Conservation (phyloP, 2,113 vertebrate genomes). For the Gymnogyps californianus region DNA sequence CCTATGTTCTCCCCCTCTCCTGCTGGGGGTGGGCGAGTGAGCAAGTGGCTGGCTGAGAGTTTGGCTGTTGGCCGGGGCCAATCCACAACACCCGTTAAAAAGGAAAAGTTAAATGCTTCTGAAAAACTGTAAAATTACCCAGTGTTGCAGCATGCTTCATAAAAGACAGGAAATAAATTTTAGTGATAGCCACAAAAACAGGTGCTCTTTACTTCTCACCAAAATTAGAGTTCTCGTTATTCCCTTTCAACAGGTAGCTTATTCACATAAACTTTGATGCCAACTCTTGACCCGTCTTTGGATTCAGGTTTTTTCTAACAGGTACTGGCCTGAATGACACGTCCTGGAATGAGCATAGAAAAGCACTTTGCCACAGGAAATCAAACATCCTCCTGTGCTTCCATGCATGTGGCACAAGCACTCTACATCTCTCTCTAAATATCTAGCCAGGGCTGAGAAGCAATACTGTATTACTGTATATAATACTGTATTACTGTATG, state of each 20-base stretch:
- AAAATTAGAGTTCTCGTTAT: background rate
- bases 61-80: background rate
- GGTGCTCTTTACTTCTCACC: background rate
- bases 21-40: background rate
- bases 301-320: background rate
- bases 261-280: background rate
- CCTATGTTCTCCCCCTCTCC: background rate
- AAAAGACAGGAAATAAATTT: background rate
- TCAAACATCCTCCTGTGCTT: background rate
- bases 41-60: background rate
- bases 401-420: background rate
- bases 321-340: background rate
- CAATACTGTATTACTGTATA: background rate
- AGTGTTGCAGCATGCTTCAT: background rate
- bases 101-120: background rate
- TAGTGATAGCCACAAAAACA: background rate
- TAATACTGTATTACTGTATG: background rate
- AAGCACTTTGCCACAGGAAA: background rate
- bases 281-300: background rate
- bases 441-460: background rate
- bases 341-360: background rate
- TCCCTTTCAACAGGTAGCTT: background rate
- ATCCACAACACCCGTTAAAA: background rate
- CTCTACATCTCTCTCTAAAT: background rate
- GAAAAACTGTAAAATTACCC: background rate